Evolutionary conservation across 23 tunicate species (phyloP).

Genomic region (Phallusia fumigata): DNA sequence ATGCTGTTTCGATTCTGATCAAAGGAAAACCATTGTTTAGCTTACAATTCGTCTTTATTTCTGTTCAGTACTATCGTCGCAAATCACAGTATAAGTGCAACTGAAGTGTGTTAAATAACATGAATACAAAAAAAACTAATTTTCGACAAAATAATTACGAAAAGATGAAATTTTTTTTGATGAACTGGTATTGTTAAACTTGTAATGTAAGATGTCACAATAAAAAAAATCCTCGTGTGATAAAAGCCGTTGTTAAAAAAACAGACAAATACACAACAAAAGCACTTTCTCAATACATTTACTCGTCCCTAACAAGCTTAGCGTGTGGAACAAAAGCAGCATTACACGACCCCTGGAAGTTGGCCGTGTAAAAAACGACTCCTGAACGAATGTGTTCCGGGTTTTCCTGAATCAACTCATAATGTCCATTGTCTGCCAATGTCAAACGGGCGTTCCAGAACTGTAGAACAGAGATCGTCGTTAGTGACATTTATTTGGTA

Average conservation of each 20-base stretch:
- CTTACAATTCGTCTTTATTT: too few species aligned
- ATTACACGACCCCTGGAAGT: slow-evolving; percentile 22
- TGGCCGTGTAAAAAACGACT: slow-evolving; percentile 30
- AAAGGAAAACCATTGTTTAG: too few species aligned
- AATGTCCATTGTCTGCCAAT: slow-evolving; percentile 13
- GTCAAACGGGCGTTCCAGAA: slow-evolving; percentile 58
- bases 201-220: not conserved
- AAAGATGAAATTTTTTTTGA: not conserved
- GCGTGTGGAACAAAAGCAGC: slow-evolving; percentile 25
- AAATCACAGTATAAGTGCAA: too few species aligned
- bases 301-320: slow-evolving; percentile 26
- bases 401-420: slow-evolving; percentile 43
- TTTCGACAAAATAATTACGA: too few species aligned
- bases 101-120: too few species aligned
- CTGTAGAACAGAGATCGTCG: not conserved
- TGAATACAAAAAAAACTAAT: too few species aligned
- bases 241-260: not conserved
- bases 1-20: too few species aligned
- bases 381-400: slow-evolving; percentile 23
- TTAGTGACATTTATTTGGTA: too few species aligned
- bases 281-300: not conserved
- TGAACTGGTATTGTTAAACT: too few species aligned
- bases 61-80: too few species aligned
- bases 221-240: not conserved
- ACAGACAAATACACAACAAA: not conserved